Evolutionary conservation across 1,140 invertebrate genomes (phyloP), one percentile per base, ranked within the genome.

Genomic region (Uloborus diversus): DNA sequence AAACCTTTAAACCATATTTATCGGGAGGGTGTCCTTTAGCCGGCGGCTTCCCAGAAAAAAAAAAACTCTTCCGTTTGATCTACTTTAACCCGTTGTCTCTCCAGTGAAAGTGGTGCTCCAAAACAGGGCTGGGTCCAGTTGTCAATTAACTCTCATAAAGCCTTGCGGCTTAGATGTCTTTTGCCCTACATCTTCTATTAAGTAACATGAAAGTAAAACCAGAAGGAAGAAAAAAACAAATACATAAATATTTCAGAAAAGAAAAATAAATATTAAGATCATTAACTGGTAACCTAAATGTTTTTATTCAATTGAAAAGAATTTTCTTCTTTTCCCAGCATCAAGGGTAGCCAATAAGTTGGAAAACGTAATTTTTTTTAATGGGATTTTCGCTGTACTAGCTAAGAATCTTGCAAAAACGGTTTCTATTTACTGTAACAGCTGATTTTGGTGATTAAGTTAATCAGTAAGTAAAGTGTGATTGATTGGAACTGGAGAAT

Each of bases 241-340:
- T 59, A 66, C 17, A 23, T 20, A 66, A 66, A 56, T 28, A 17
- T 53, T 53, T 53, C 28, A 32, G 27, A 32, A 51, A 28, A 30
- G 23, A 53, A 33, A 68, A 62, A 35, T 30, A 69, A 35, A 25
- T n/a, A 56, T 3, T 0, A 14, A 56, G 66, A 69, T 69, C 66
- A 69, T 69, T 69, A 69, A 51, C 47, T 56, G 27, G 66, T 69
- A 69, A 69, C 66, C 66, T 32, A 57, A 69, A 69, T 69, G 49
- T 25, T 69, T 53, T 69, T 69, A 53, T 66, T 66, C 23, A 66
- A 66, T 20, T 49, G 64, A 51, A 35, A 25, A 17, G 13, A 13
- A 14, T 17, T 49, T n/a, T 66, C 5, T 53, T 53, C 17, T n/a
- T 53, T 42, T 42, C 17, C 17, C 37, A 42, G 9, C 2, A 17